Evolutionary conservation across 2,797 vertebrate species (phyloP).

Genomic region (Macropodus opercularis): DNA sequence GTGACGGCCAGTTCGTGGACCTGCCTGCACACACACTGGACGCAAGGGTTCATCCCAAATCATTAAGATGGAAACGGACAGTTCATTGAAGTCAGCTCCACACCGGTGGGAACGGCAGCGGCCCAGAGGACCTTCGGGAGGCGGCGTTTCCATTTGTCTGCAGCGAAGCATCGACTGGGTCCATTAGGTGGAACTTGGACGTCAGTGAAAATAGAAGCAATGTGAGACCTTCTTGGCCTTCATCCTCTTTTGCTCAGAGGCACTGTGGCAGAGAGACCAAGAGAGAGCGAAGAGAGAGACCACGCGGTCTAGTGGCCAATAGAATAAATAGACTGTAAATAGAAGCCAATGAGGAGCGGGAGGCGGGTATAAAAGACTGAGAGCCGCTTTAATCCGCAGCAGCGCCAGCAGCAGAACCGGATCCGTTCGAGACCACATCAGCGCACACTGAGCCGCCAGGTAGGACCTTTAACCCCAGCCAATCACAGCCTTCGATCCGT

Average conservation of each 20-base stretch:
- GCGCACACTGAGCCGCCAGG: conserved; percentile 44
- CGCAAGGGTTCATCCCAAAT: too few relatives aligned
- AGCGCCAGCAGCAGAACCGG: conserved; percentile 44
- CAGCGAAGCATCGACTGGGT: too few relatives aligned
- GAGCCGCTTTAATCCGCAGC: conserved; percentile 61
- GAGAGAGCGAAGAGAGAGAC: too few relatives aligned
- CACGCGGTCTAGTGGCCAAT: conserved; percentile 79
- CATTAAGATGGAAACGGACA: too few relatives aligned
- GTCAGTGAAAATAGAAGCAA: too few relatives aligned
- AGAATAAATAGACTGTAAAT: conserved; percentile 97
- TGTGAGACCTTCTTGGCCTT: not conserved
- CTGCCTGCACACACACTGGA: too few relatives aligned
- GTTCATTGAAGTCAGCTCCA: too few relatives aligned
- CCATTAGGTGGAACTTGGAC: too few relatives aligned
- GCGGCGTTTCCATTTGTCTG: not conserved
- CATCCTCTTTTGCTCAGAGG: conserved; percentile 38
- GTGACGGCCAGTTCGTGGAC: too few relatives aligned
- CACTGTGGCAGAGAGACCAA: conserved; percentile 29
- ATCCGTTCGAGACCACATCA: conserved; percentile 17
- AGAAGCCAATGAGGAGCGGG: conserved; percentile 85
- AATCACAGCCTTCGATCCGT: conserved; percentile 9
- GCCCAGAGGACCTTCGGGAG: not conserved
- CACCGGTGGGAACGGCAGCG: too few relatives aligned
- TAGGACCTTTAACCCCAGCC: conserved; percentile 32
- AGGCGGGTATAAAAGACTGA: conserved; percentile 61